Base-by-base conservation (phyloP, 2,797 vertebrate species). In the Anguilla megastoma region DNA sequence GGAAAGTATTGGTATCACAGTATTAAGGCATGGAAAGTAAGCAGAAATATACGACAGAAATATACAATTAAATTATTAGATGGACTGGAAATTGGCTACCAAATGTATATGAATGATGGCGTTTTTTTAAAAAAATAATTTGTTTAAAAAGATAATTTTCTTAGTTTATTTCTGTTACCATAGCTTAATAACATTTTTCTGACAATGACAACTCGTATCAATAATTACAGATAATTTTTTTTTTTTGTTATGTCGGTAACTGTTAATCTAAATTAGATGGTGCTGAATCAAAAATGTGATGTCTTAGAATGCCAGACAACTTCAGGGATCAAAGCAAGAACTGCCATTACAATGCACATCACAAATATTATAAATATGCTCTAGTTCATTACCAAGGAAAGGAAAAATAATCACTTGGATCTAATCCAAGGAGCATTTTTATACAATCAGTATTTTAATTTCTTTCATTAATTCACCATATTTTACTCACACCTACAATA, bases 121-220 rank as follows among this genome's bases (percentile, higher is more conserved):
- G 54, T 41, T 41, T 41, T 80, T 54, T 58, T 27, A 63, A n/a
- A n/a, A n/a, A n/a, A 87, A 48, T 74, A 80, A 10, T 86, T 74
- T 71, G 30, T 52, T 52, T 27, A 52, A 52, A 52, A 52, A 8
- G 10, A n/a, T 86, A 36, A 5, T 56, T 50, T 85, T 9, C 30
- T 33, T 24, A n/a, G 24, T 71, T 66, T 69, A 18, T 86, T 69
- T 33, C 45, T 86, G 50, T 84, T 58, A 74, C 14, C 10, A 2
- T 86, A 71, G 45, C 45, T 45, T 86, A 48, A 86, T 24, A 50
- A 24, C 30, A 86, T 36, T 58, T 63, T 85, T 86, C 54, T 86
- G 92, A 94, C 91, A 90, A 89, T 87, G 91, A 89, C 91, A 92
- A 88, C 88, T 89, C 85, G 93, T 92, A 88, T 89, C 90, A 76